Evolutionary conservation across 2,888 invertebrate species (phyloP).

Genomic region (Idaea biselata): DNA sequence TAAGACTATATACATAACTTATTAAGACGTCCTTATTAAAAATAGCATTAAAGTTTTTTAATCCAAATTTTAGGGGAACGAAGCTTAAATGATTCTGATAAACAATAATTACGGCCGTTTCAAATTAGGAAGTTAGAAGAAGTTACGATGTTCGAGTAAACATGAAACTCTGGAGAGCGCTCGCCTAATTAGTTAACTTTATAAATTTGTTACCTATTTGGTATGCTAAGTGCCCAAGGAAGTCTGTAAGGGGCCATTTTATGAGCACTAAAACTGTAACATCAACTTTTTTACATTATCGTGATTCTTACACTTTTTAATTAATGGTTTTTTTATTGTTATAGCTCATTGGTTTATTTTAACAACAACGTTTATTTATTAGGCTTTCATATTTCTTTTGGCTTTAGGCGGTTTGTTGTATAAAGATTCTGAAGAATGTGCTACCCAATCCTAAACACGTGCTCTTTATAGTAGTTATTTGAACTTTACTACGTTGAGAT

Average conservation of each 20-base stretch:
- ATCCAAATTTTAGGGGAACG: constrained; percentile 40
- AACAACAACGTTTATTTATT: neutral
- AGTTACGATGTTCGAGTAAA: constrained; percentile 62
- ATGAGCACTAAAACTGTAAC: constrained; percentile 37
- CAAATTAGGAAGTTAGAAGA: constrained; percentile 65
- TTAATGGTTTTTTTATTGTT: constrained; percentile 22
- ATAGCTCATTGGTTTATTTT: constrained; percentile 10
- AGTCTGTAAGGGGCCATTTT: constrained; percentile 45
- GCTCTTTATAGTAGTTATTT: neutral
- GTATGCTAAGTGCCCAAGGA: constrained; percentile 65
- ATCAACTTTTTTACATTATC: constrained; percentile 41
- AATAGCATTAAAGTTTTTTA: constrained; percentile 37
- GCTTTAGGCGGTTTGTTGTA: neutral
- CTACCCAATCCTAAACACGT: neutral
- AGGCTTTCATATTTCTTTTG: neutral
- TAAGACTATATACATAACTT: neutral
- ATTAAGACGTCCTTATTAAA: constrained; percentile 21
- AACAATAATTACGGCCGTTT: constrained; percentile 62
- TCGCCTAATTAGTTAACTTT: constrained; percentile 72
- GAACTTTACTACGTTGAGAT: neutral
- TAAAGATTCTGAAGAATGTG: neutral
- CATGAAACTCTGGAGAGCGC: constrained; percentile 62
- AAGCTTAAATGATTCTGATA: constrained; percentile 51
- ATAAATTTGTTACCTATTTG: constrained; percentile 76
- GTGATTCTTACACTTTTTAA: constrained; percentile 18